Evolutionary conservation across 1,140 invertebrate genomes (phyloP).

Genomic region (Anthonomus grandis): DNA sequence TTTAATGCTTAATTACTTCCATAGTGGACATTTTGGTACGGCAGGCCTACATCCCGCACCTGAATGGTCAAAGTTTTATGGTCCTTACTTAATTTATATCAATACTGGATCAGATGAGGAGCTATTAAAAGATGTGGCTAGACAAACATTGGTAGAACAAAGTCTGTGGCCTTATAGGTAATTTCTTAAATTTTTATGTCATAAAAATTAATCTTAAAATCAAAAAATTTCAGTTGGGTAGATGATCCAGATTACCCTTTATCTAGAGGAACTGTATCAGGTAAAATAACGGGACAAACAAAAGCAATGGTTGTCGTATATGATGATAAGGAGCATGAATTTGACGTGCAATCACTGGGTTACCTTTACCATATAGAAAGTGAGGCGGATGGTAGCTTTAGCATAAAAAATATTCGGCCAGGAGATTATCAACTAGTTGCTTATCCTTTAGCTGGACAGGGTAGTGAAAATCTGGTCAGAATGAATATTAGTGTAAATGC

Average conservation of each 20-base stretch:
- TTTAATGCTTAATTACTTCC: conserved; percentile 18
- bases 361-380: conserved; percentile 12
- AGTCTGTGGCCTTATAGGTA: conserved; percentile 12
- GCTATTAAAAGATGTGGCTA: conserved; percentile 6
- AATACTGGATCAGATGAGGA: conserved; percentile 16
- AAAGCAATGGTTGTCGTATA: conserved; percentile 13
- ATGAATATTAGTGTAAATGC: conserved; percentile 10
- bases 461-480: conserved; percentile 11
- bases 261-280: conserved; percentile 1
- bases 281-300: conserved; percentile 13
- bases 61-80: conserved; percentile 21
- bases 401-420: conserved; percentile 8
- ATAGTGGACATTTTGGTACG: conserved; percentile 17
- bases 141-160: conserved; percentile 10
- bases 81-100: conserved; percentile 5
- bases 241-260: conserved; percentile 13
- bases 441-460: conserved; percentile 16
- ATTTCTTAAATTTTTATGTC: neutral
- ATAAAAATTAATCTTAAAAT: neutral
- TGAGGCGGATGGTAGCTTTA: conserved; percentile 6
- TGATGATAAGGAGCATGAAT: conserved; percentile 8
- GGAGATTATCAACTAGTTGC: conserved; percentile 9
- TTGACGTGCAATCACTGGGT: conserved; percentile 12
- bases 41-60: conserved; percentile 1
- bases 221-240: conserved; percentile 6